Conservation (phyloP, 2,797 vertebrate species). For the Cynopterus sphinx region DNA sequence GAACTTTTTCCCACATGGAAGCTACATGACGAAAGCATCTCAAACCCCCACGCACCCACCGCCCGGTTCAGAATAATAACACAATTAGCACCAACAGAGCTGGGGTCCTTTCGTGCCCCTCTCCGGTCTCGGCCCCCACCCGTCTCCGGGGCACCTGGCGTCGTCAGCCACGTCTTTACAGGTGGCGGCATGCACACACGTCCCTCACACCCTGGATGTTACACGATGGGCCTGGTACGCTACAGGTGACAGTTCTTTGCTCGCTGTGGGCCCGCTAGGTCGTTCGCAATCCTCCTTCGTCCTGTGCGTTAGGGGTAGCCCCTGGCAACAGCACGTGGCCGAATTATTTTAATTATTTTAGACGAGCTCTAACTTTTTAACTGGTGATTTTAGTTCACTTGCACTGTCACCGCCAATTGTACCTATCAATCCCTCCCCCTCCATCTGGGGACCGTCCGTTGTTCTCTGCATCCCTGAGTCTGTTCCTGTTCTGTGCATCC, state of each 20-base stretch:
- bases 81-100: no score
- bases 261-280: not conserved
- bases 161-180: not conserved
- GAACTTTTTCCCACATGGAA: not conserved
- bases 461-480: no score
- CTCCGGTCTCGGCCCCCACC: not conserved
- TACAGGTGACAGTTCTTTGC: not conserved
- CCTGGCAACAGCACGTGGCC: not conserved
- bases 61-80: not conserved
- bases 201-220: not conserved
- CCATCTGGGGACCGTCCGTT: no score
- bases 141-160: not conserved
- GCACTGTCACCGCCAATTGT: not conserved
- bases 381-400: not conserved
- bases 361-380: not conserved
- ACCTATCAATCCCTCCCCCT: no score
- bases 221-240: not conserved
- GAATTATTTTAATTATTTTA: not conserved
- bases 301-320: not conserved
- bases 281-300: not conserved
- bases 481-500: no score
- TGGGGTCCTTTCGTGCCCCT: no score
- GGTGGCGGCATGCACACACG: no score
- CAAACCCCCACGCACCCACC: not conserved
- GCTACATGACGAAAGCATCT: not conserved